phyloP scores from a whole-genome alignment of 2,888 invertebrate genomes.

The Platycheirus rosarum region DNA sequence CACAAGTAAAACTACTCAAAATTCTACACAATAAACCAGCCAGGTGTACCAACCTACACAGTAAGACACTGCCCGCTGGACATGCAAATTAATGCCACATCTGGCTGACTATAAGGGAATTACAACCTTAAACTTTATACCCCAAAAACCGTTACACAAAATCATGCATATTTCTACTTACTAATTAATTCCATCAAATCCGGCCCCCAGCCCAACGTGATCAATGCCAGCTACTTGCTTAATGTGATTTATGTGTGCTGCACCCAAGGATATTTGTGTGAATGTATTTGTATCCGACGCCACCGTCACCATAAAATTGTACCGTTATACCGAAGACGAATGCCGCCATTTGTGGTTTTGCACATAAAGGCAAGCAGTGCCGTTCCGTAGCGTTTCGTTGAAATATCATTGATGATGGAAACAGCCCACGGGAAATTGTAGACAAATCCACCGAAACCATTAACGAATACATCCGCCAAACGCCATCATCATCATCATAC shows the following conservation, averaged over 20 bases:
- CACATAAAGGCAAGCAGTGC: not conserved
- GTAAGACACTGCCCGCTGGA: not conserved
- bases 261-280: conserved; percentile 44
- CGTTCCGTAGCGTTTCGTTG: not conserved
- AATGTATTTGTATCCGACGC: conserved; percentile 18
- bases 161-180: conserved; percentile 84
- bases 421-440: conserved; percentile 49
- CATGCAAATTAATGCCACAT: not conserved
- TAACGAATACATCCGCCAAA: not conserved
- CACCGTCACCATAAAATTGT: conserved; percentile 5
- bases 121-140: not conserved
- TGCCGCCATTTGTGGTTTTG: conserved; percentile 40
- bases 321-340: conserved; percentile 43
- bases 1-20: no score
- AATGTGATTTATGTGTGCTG: conserved; percentile 96
- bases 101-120: not conserved
- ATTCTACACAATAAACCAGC: no score
- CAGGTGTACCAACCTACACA: not conserved
- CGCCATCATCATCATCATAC: not conserved
- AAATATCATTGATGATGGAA: conserved; percentile 34
- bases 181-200: conserved; percentile 95
- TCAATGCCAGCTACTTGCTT: conserved; percentile 92
- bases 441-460: conserved; percentile 34
- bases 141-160: not conserved
- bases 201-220: conserved; percentile 94